Evolutionary conservation across 1,140 invertebrate genomes (phyloP).

Genomic region (Spodoptera frugiperda): DNA sequence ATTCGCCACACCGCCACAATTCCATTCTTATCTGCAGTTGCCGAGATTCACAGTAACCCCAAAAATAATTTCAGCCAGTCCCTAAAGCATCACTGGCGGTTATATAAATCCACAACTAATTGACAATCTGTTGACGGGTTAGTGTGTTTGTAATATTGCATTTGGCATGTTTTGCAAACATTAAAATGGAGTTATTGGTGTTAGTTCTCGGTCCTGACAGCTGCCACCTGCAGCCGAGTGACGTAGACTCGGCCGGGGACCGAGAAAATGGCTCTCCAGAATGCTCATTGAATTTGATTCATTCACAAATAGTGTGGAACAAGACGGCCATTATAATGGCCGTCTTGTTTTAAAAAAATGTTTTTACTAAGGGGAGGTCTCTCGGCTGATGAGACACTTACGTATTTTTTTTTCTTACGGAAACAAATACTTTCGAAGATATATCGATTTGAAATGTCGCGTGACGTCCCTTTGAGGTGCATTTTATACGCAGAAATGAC

Average conservation of each 20-base stretch:
- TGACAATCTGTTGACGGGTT: conserved; percentile 42
- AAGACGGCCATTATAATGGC: too few relatives aligned
- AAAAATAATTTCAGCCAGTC: conserved; percentile 18
- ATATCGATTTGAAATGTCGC: too few relatives aligned
- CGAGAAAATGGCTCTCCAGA: not conserved
- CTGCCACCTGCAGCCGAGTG: conserved; percentile 12
- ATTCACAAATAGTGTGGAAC: not conserved
- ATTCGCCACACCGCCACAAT: too few relatives aligned
- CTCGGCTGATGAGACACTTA: too few relatives aligned
- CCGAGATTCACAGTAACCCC: not conserved
- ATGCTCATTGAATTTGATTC: too few relatives aligned
- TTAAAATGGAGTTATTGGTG: conserved; percentile 16
- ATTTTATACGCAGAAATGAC: too few relatives aligned
- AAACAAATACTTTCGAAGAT: too few relatives aligned
- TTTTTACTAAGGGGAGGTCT: too few relatives aligned
- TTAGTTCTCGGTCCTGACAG: not conserved
- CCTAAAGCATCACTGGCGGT: conserved; percentile 28
- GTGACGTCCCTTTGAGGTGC: too few relatives aligned
- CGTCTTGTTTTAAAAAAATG: too few relatives aligned
- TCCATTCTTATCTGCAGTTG: too few relatives aligned
- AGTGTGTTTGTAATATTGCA: conserved; percentile 23
- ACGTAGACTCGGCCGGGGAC: not conserved
- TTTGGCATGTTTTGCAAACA: conserved; percentile 46
- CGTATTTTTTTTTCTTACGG: too few relatives aligned
- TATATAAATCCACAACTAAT: conserved; percentile 37